A percentile compares a stretch with the other conserved stretches of the same genome.
Conservation (phyloP, 2,797 vertebrate species). For the Halcyon badia region DNA sequence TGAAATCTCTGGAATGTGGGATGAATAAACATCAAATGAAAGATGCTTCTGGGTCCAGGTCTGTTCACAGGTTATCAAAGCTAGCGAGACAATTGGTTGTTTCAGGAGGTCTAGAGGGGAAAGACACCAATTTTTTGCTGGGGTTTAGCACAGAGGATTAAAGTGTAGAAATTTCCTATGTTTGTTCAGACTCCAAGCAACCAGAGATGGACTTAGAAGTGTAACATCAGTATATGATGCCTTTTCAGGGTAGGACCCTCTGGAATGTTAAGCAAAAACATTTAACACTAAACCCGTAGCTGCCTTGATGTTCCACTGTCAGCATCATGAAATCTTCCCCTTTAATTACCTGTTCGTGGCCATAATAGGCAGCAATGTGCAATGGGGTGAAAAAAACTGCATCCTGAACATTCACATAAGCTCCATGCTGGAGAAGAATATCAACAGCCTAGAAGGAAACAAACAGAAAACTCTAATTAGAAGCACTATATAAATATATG, state of each 20-base stretch:
- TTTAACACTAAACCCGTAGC: not conserved
- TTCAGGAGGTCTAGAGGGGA: not conserved
- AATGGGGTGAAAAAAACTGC: constrained; percentile 94
- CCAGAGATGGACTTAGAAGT: not conserved
- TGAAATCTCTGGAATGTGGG: not conserved
- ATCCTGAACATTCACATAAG: constrained; percentile 91
- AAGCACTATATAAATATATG: fast-evolving
- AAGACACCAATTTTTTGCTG: not conserved
- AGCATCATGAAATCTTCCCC: not conserved
- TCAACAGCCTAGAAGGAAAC: constrained; percentile 84
- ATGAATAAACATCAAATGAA: not conserved
- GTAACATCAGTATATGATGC: not conserved
- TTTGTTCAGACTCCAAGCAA: not conserved
- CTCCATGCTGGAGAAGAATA: constrained; percentile 92
- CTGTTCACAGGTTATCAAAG: not conserved
- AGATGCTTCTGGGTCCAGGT: not conserved
- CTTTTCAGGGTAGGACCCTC: not conserved
- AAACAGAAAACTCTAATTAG: not conserved
- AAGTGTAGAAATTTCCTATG: not conserved
- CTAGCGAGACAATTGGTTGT: not conserved
- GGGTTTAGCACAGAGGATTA: not conserved
- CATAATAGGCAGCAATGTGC: constrained; percentile 89
- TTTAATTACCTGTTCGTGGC: constrained; percentile 87
- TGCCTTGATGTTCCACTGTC: fast-evolving
- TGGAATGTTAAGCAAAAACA: not conserved